Conservation (phyloP, 2,888 invertebrate genomes). For the Spilosoma lubricipeda region DNA sequence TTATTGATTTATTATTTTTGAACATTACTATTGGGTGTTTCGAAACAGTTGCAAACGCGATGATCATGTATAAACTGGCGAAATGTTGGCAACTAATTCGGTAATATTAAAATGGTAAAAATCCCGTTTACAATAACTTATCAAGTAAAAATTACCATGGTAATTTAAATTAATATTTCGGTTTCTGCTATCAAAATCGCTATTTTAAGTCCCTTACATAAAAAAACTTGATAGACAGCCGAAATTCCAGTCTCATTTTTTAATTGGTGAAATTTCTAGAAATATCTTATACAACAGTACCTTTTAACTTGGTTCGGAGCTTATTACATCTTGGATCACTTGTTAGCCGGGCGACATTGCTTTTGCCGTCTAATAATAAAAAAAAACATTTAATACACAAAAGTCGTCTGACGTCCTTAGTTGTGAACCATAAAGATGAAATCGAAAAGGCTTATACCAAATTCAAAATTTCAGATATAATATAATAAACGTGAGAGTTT, state of each 20-base stretch:
- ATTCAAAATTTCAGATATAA: no score
- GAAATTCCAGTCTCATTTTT: not conserved
- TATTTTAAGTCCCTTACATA: no score
- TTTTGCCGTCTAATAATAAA: not conserved
- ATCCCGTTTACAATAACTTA: no score
- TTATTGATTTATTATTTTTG: no score
- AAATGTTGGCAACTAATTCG: no score
- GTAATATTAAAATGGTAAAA: no score
- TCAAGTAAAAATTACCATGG: not conserved
- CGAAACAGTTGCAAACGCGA: not conserved
- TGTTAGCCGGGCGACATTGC: not conserved
- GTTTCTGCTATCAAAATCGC: not conserved
- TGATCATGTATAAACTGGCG: not conserved
- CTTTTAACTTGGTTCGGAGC: slow-evolving; percentile 5
- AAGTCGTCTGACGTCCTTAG: not conserved
- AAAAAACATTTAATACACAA: not conserved
- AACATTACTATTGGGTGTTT: not conserved
- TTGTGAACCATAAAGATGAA: no score
- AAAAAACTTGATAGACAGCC: no score
- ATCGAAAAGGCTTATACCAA: no score
- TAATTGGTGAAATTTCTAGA: not conserved
- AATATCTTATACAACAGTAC: not conserved
- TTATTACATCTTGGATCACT: not conserved
- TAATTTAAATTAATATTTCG: not conserved
- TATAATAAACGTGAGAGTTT: no score